Conservation (phyloP, 2,113 vertebrate genomes). For the Bos javanicus region DNA sequence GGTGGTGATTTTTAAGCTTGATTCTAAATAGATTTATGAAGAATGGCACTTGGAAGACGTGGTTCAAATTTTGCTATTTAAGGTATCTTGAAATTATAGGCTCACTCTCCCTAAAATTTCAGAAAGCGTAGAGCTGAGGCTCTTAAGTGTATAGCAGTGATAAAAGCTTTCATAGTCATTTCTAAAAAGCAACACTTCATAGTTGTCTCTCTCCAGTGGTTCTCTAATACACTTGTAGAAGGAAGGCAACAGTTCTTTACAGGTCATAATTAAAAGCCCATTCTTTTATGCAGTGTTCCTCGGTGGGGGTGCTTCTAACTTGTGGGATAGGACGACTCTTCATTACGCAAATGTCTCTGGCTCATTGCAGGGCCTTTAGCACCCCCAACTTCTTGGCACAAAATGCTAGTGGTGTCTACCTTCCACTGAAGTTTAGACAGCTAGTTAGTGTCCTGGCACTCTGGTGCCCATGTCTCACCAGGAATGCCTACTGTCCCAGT, state of each 20-base stretch:
- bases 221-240: not conserved
- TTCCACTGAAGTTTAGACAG: not conserved
- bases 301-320: not conserved
- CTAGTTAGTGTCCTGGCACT: not conserved
- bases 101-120: no score
- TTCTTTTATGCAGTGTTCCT: not conserved
- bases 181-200: not conserved
- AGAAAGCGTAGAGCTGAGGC: not conserved
- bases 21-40: no score
- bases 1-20: no score
- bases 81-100: no score
- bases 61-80: no score
- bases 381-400: not conserved
- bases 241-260: not conserved
- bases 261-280: not conserved
- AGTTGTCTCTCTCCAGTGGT: not conserved
- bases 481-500: not conserved
- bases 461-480: not conserved
- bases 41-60: no score
- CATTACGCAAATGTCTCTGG: not conserved
- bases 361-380: not conserved
- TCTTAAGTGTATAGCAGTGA: not conserved
- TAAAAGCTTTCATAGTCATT: not conserved
- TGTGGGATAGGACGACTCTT: not conserved
- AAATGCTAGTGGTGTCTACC: not conserved